These are phyloP conservation scores for Muntiacus muntjak DNA, from an alignment of 2,113 vertebrate genomes.

Conservation along the genomic window DNA sequence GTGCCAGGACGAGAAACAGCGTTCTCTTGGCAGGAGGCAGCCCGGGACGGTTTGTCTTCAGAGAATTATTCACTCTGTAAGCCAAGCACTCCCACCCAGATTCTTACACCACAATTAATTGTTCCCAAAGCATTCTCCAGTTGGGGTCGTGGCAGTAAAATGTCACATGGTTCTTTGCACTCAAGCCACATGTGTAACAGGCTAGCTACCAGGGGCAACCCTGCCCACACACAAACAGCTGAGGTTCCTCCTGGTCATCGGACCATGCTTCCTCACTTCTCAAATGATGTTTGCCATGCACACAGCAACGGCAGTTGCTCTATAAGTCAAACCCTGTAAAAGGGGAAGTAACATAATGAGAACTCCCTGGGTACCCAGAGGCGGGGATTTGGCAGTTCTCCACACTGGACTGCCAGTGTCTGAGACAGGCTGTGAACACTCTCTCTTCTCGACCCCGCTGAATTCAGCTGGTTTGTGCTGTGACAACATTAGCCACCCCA, in stretches of 20 bases:
- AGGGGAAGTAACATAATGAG: neutral
- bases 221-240: neutral
- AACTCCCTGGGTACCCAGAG: neutral
- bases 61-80: neutral
- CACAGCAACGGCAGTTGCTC: neutral
- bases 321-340: neutral
- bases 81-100: neutral
- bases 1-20: neutral
- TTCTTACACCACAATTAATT: neutral
- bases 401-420: neutral
- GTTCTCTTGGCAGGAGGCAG: neutral
- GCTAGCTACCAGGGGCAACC: neutral
- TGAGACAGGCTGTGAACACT: neutral
- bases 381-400: neutral
- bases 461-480: neutral
- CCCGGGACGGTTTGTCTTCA: neutral
- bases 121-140: neutral
- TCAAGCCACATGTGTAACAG: neutral
- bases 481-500: accelerated
- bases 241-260: neutral
- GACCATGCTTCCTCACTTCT: neutral
- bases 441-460: neutral
- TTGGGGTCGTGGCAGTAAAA: neutral
- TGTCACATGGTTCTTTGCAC: neutral
- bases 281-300: neutral